These are phyloP conservation scores for Macropodus opercularis DNA, from an alignment of 2,797 vertebrate species.

Conservation along the genomic window DNA sequence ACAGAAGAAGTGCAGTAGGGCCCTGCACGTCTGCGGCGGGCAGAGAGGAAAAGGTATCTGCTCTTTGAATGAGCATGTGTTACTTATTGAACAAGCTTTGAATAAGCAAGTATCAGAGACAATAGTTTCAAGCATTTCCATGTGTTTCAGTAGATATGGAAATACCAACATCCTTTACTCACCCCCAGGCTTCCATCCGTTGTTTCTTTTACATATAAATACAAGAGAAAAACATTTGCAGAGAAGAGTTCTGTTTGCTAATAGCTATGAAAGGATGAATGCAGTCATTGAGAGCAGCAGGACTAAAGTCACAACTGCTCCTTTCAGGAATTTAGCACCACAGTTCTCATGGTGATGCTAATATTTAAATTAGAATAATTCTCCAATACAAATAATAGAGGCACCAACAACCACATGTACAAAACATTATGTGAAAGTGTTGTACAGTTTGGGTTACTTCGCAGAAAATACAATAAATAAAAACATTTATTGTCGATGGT, in stretches of 20 bases:
- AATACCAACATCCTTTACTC: constrained; percentile 51
- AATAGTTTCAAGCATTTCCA: constrained; percentile 51
- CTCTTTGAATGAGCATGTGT: constrained; percentile 49
- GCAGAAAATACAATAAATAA: constrained; percentile 5
- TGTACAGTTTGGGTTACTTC: constrained; percentile 19
- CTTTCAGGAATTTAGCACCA: not conserved
- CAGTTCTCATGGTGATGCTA: not conserved
- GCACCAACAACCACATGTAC: not conserved
- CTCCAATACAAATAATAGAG: not conserved
- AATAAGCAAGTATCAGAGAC: constrained; percentile 51
- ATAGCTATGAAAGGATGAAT: not conserved
- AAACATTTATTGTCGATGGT: constrained; percentile 1
- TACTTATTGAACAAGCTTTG: constrained; percentile 59
- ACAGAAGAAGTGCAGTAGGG: constrained; percentile 22
- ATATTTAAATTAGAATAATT: not conserved
- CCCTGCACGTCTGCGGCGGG: constrained; percentile 21
- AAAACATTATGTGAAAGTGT: not conserved
- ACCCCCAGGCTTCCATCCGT: constrained; percentile 29
- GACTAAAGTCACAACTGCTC: not conserved
- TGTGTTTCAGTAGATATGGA: constrained; percentile 58
- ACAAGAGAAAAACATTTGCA: not conserved
- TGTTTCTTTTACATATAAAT: constrained; percentile 34
- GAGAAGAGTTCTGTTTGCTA: constrained; percentile 22
- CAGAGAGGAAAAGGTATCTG: constrained; percentile 26
- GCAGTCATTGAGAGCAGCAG: not conserved